A percentile compares a stretch with the other conserved stretches of the same genome.
phyloP scores from a whole-genome alignment of 2,113 vertebrate genomes.

The Erythrocercus mccallii region DNA sequence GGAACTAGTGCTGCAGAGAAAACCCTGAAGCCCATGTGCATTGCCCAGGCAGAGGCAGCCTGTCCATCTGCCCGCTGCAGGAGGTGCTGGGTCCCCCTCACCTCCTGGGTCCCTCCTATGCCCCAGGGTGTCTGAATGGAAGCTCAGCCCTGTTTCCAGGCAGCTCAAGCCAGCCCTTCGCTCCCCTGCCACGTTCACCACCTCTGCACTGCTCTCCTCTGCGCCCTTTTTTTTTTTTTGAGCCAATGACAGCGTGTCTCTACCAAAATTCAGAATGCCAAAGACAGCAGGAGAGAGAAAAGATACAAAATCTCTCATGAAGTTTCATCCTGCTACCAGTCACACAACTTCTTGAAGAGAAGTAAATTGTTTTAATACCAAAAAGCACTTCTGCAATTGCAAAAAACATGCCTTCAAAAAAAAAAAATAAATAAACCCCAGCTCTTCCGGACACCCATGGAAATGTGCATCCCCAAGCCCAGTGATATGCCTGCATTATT shows the following conservation, averaged over 20 bases:
- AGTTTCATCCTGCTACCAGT: not conserved
- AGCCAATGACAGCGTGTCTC: not conserved
- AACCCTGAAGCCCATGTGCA: not conserved
- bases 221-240: not conserved
- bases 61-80: accelerated
- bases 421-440: not conserved
- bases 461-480: not conserved
- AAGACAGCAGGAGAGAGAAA: not conserved
- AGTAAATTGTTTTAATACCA: not conserved
- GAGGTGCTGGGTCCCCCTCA: not conserved
- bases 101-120: accelerated
- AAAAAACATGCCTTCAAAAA: not conserved
- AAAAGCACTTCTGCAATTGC: not conserved
- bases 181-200: not conserved
- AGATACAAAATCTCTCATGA: not conserved
- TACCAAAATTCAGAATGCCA: not conserved
- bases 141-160: not conserved
- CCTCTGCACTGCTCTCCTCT: not conserved
- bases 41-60: not conserved
- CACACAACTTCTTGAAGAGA: not conserved
- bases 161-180: not conserved
- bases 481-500: not conserved
- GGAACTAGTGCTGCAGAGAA: not conserved
- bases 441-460: not conserved
- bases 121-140: not conserved